These are phyloP conservation scores for Spodoptera frugiperda DNA, from an alignment of 1,140 invertebrate genomes.

Conservation along the genomic window DNA sequence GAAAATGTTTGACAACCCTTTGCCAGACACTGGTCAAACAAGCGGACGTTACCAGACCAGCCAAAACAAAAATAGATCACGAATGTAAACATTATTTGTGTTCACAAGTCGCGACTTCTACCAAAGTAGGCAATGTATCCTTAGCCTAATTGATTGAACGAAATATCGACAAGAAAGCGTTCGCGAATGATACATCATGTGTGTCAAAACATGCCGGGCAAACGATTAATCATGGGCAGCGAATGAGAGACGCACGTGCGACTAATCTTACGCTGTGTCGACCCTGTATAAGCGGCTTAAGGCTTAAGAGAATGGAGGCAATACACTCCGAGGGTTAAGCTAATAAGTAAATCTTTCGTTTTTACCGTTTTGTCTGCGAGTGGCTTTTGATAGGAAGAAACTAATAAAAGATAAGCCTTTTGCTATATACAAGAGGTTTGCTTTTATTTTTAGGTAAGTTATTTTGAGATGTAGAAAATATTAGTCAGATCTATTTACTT, in stretches of 20 bases:
- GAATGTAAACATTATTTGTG: slow-evolving; percentile 15
- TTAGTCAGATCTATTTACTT: no score
- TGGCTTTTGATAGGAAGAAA: no score
- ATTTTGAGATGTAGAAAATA: no score
- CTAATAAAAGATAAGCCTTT: no score
- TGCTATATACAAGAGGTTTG: no score
- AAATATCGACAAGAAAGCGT: slow-evolving; percentile 73
- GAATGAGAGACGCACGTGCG: slow-evolving; percentile 61
- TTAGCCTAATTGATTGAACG: slow-evolving; percentile 72
- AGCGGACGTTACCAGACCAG: no score
- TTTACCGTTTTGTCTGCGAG: neutral
- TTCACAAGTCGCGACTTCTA: slow-evolving; percentile 5
- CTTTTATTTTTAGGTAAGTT: no score
- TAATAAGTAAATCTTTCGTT: neutral
- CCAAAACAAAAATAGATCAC: neutral
- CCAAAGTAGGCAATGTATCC: slow-evolving; percentile 31
- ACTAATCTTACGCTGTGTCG: slow-evolving; percentile 60
- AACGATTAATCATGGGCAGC: slow-evolving; percentile 72
- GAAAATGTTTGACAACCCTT: neutral
- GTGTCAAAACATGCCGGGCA: slow-evolving; percentile 73
- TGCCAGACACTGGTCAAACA: neutral
- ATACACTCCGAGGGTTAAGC: neutral
- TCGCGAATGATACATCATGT: slow-evolving; percentile 79
- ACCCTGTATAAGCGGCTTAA: slow-evolving; percentile 38
- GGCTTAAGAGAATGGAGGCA: slow-evolving; percentile 18